Conservation (phyloP, 1,140 invertebrate genomes). For the Hyphantria cunea region DNA sequence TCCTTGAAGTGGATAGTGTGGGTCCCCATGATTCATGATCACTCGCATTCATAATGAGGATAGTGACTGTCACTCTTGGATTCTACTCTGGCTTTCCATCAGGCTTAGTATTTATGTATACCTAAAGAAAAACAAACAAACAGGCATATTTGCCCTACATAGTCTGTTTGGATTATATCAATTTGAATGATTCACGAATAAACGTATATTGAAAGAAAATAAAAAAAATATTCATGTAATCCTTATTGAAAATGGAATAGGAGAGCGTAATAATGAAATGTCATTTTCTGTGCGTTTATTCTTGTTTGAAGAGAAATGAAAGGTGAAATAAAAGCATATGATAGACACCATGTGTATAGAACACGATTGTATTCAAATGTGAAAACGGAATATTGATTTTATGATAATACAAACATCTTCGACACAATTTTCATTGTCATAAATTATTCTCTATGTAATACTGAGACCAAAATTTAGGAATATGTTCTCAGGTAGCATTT, state of each 20-base stretch:
- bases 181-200: neutral
- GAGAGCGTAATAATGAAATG: slow-evolving; percentile 26
- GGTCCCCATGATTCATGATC: too few relatives aligned
- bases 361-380: slow-evolving; percentile 36
- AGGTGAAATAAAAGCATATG: slow-evolving; percentile 27
- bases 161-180: neutral
- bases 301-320: slow-evolving; percentile 26
- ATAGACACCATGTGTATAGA: slow-evolving; percentile 12
- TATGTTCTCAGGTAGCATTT: too few relatives aligned
- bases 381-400: slow-evolving; percentile 38
- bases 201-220: neutral
- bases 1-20: too few relatives aligned
- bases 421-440: neutral
- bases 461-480: too few relatives aligned
- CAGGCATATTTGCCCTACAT: neutral
- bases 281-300: slow-evolving; percentile 24
- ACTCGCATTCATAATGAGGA: too few relatives aligned
- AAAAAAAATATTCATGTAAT: slow-evolving; percentile 3
- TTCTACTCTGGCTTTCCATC: too few relatives aligned
- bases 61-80: too few relatives aligned
- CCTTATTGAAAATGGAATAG: slow-evolving; percentile 14
- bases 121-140: too few relatives aligned
- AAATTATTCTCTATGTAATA: too few relatives aligned
- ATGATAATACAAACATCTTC: slow-evolving; percentile 28
- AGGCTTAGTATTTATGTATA: too few relatives aligned